Percentiles rank a stretch among this genome's conserved stretches.
Conservation (phyloP, 2,797 vertebrate species). For the Gephyroberyx darwinii region DNA sequence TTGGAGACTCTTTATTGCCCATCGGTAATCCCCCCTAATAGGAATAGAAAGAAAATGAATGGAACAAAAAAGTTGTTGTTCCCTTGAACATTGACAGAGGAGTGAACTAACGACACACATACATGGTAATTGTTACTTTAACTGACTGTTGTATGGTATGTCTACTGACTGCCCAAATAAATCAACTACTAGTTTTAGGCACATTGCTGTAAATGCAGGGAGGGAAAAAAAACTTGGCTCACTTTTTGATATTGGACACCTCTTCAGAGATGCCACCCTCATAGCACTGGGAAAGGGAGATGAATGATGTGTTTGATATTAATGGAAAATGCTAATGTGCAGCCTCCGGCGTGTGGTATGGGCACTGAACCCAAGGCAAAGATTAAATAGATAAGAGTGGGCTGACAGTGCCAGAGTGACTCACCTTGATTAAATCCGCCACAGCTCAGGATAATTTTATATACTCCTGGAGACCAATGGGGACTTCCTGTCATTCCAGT, state of each 20-base stretch:
- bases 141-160: not conserved
- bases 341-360: slow-evolving; percentile 13
- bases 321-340: slow-evolving; percentile 44
- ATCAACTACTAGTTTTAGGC: not conserved
- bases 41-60: no score
- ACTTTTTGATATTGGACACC: slow-evolving; percentile 18
- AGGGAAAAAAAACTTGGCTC: not conserved
- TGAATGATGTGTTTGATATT: slow-evolving; percentile 56
- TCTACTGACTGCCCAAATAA: not conserved
- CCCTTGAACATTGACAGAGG: no score
- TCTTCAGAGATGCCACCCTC: slow-evolving; percentile 8
- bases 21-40: no score
- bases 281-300: slow-evolving; percentile 9
- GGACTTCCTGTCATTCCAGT: slow-evolving; percentile 11
- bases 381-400: slow-evolving; percentile 60
- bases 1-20: no score
- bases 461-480: slow-evolving; percentile 14
- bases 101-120: no score
- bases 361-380: slow-evolving; percentile 56
- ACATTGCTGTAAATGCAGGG: not conserved
- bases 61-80: no score
- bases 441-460: slow-evolving; percentile 40
- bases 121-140: no score
- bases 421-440: slow-evolving; percentile 64
- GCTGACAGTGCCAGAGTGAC: slow-evolving; percentile 39